Evolutionary conservation across 2,113 vertebrate genomes (phyloP), one percentile per base, ranked within the genome.

Genomic region (Vanacampus margaritifer): DNA sequence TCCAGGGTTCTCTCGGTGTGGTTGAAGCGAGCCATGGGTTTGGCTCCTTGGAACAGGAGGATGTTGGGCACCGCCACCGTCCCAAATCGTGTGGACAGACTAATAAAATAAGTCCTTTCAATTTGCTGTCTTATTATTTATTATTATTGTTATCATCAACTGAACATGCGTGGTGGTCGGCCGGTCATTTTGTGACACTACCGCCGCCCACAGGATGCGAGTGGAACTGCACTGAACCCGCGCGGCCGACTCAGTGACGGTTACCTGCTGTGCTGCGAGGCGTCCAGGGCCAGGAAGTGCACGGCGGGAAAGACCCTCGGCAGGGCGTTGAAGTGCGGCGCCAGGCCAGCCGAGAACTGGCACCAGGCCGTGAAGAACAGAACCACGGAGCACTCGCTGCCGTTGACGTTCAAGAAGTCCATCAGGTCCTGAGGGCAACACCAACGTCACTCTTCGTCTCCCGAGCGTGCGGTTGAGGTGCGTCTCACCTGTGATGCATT

Each of bases 51-150:
- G 84, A 99, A 99, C 76, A 99, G 87, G 32, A 99, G 92, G 54
- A 99, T 98, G 75, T 99, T 99, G 7, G 97, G 97, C 50, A 99
- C 97, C 12, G 97, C 97, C 48, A 99, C 97, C 0, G 97, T 99
- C 69, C 97, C 97, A 87, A 99, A 99, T 70, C 97, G 91, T 0
- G 97, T 99, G 21, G 97, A 98, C 45, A 99, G 93, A 74, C 97
- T 99, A 78, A 28, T 57, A 41, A 5, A 78, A 24, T 32, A 32
- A 32, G 28, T 2, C 28, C 28, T 32, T 32, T 32, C 28, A 32
- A 2, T 32, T 32, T 32, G 28, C 28, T 4, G 2, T 32, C 28
- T 32, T 32, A n/a, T n/a, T n/a, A n/a, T n/a, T n/a, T n/a, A n/a
- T n/a, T n/a, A n/a, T n/a, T n/a, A n/a, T n/a, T n/a, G n/a, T n/a